A percentile compares a stretch with the other conserved stretches of the same genome.
These are phyloP conservation scores for Parotocinclus haroldoi DNA, from an alignment of 2,797 vertebrate species.

Conservation along the genomic window DNA sequence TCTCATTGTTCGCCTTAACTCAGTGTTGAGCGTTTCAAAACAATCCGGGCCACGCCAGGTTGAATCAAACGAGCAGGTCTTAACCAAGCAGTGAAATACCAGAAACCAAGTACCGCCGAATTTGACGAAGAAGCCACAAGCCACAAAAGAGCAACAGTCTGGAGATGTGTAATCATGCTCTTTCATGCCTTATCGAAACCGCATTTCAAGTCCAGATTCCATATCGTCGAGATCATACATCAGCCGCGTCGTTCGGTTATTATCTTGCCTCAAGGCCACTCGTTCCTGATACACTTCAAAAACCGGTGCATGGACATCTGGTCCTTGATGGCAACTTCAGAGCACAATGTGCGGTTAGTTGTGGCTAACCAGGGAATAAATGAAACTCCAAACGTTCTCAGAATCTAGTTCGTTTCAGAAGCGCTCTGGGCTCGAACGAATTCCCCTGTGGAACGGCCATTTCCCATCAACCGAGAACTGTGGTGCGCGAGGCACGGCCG, in stretches of 20 bases:
- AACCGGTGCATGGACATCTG: conserved; percentile 64
- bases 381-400: conserved; percentile 68
- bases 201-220: conserved; percentile 19
- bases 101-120: not conserved
- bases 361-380: conserved; percentile 78
- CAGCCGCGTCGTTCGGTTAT: conserved; percentile 30
- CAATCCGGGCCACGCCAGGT: not conserved
- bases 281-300: conserved; percentile 64
- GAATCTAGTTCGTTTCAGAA: conserved; percentile 72
- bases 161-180: not conserved
- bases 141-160: conserved; percentile 12
- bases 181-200: conserved; percentile 23
- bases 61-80: conserved; percentile 2
- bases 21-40: not conserved
- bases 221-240: conserved; percentile 30
- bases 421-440: conserved; percentile 61
- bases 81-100: conserved; percentile 11
- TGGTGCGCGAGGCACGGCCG: conserved; percentile 50
- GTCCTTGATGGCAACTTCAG: conserved; percentile 78
- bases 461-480: conserved; percentile 66
- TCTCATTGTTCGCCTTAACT: not conserved
- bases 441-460: conserved; percentile 64
- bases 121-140: not conserved
- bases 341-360: conserved; percentile 69
- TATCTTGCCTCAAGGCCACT: conserved; percentile 26